A percentile compares a stretch with the other conserved stretches of the same genome.
Evolutionary conservation across 2,113 vertebrate species (phyloP).

Genomic region (Channa argus): DNA sequence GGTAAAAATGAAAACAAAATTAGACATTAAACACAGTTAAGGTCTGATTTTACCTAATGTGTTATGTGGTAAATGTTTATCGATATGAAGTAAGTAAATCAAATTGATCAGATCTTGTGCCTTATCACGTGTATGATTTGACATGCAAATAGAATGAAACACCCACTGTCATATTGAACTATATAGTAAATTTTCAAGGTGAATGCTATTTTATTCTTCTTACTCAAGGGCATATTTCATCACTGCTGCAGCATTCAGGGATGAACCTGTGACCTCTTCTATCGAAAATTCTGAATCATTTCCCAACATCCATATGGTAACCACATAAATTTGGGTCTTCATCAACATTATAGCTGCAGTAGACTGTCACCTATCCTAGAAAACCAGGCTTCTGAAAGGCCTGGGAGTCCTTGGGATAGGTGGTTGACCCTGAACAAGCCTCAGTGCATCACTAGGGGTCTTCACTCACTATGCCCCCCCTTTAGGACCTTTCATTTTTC

Average conservation of each 20-base stretch:
- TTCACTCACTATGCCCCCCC: constrained; percentile 62
- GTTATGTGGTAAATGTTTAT: constrained; percentile 64
- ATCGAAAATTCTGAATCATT: constrained; percentile 72
- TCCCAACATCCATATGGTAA: constrained; percentile 77
- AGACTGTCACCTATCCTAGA: constrained; percentile 72
- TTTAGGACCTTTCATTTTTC: constrained; percentile 70
- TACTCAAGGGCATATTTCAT: constrained; percentile 66
- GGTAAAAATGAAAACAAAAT: constrained; percentile 63
- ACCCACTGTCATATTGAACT: constrained; percentile 48
- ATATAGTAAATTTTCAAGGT: constrained; percentile 62
- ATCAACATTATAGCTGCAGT: constrained; percentile 78
- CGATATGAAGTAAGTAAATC: constrained; percentile 64
- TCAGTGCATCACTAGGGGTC: constrained; percentile 71
- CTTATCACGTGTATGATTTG: constrained; percentile 71
- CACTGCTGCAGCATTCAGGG: constrained; percentile 38
- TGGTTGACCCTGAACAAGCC: constrained; percentile 76
- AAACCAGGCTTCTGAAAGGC: constrained; percentile 70
- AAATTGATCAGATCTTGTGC: constrained; percentile 61
- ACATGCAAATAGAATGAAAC: constrained; percentile 77
- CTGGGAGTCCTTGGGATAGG: constrained; percentile 77
- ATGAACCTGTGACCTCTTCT: constrained; percentile 71
- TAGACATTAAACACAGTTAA: constrained; percentile 57
- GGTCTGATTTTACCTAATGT: constrained; percentile 72
- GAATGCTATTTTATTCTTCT: constrained; percentile 56
- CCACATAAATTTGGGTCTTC: constrained; percentile 82